A percentile compares a stretch with the other conserved stretches of the same genome.
phyloP scores from a whole-genome alignment of 1,140 invertebrate species.

The Manduca sexta region DNA sequence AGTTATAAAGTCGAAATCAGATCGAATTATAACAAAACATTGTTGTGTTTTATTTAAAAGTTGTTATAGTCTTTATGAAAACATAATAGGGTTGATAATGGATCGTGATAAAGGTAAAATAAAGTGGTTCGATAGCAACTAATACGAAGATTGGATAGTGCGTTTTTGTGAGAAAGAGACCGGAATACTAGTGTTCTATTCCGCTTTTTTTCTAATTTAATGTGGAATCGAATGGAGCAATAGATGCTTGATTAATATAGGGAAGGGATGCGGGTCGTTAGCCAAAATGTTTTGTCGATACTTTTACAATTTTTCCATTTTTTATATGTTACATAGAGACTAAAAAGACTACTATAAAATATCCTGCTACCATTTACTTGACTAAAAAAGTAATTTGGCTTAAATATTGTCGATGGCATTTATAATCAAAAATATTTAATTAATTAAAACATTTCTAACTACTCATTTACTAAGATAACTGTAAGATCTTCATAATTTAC shows the following conservation, averaged over 20 bases:
- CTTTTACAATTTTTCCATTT: not conserved
- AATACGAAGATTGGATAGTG: conserved; percentile 19
- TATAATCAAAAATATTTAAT: too few species aligned
- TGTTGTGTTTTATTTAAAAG: too few species aligned
- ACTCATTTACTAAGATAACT: too few species aligned
- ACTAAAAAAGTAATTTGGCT: too few species aligned
- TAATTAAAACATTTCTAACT: too few species aligned
- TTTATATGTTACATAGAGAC: too few species aligned
- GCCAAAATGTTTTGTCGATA: conserved; percentile 14
- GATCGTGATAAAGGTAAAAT: not conserved
- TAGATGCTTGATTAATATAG: conserved; percentile 19
- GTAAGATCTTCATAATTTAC: too few species aligned
- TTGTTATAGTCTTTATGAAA: not conserved
- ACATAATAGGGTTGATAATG: not conserved
- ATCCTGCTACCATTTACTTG: too few species aligned
- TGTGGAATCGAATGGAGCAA: conserved; percentile 48
- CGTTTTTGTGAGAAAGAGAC: conserved; percentile 39
- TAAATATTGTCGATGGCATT: too few species aligned
- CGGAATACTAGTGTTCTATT: conserved; percentile 27
- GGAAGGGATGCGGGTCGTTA: conserved; percentile 18
- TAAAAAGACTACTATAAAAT: too few species aligned
- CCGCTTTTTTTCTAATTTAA: conserved; percentile 41
- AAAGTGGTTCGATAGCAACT: not conserved
- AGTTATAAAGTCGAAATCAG: conserved; percentile 9
- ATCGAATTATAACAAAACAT: too few species aligned